A percentile compares a stretch with the other conserved stretches of the same genome.
Evolutionary conservation across 2,888 invertebrate genomes (phyloP).

Genomic region (Amphipyra berbera): DNA sequence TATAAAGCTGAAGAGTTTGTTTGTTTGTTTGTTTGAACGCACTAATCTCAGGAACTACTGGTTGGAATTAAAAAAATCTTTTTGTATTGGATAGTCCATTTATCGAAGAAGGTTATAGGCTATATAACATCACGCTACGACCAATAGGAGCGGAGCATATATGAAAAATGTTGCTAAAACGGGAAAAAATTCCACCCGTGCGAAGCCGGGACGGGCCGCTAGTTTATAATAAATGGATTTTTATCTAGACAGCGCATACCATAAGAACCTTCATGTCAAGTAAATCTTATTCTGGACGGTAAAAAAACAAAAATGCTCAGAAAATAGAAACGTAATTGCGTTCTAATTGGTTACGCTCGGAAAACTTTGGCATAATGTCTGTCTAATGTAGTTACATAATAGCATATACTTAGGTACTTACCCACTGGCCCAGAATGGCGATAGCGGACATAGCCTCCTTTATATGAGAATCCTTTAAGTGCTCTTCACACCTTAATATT

Average conservation of each 20-base stretch:
- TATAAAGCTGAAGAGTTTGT: too few relatives aligned
- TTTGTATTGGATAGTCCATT: too few relatives aligned
- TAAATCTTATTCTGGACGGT: slow-evolving; percentile 40
- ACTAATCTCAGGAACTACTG: too few relatives aligned
- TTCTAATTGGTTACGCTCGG: slow-evolving; percentile 53
- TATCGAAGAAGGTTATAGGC: too few relatives aligned
- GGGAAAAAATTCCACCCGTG: too few relatives aligned
- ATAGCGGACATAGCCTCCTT: slow-evolving; percentile 4
- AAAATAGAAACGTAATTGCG: slow-evolving; percentile 36
- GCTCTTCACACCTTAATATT: too few relatives aligned
- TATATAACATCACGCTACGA: too few relatives aligned
- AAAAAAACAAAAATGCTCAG: slow-evolving; percentile 24
- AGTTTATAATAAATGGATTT: slow-evolving; percentile 45
- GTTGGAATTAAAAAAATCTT: too few relatives aligned
- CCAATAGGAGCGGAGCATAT: too few relatives aligned
- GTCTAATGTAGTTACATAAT: slow-evolving; percentile 27
- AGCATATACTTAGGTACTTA: slow-evolving; percentile 8
- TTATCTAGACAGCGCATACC: slow-evolving; percentile 26
- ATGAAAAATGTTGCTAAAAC: too few relatives aligned
- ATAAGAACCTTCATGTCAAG: slow-evolving; percentile 31
- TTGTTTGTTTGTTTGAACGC: too few relatives aligned
- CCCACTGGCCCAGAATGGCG: slow-evolving; percentile 13
- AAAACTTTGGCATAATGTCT: slow-evolving; percentile 28
- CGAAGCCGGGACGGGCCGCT: too few relatives aligned
- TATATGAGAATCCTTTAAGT: background rate